Evolutionary conservation across 2,888 invertebrate species (phyloP).

Genomic region (Exocentrus adspersus): DNA sequence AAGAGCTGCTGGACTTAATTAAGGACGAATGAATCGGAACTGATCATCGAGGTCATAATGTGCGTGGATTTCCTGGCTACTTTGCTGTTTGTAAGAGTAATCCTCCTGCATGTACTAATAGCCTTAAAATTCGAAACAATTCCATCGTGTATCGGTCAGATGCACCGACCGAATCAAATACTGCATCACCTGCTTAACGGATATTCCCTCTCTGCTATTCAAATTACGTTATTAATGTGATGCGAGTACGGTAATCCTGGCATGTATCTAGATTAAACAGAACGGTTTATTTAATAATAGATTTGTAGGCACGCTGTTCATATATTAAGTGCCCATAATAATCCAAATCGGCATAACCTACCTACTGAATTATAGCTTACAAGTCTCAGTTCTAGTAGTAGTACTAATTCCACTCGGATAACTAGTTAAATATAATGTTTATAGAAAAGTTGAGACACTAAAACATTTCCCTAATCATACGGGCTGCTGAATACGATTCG

Average conservation of each 20-base stretch:
- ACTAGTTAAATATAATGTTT: not conserved
- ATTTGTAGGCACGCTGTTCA: too few species aligned
- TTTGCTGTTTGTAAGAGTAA: too few species aligned
- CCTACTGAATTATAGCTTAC: too few species aligned
- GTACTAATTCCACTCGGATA: not conserved
- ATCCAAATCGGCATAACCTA: too few species aligned
- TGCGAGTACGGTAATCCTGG: not conserved
- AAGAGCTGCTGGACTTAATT: too few species aligned
- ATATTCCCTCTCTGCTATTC: not conserved
- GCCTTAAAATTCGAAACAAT: not conserved
- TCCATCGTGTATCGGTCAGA: not conserved
- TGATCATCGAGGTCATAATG: too few species aligned
- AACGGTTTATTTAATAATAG: not conserved
- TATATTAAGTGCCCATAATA: not conserved
- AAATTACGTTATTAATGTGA: constrained; percentile 1
- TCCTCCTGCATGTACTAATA: too few species aligned
- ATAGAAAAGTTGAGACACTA: not conserved
- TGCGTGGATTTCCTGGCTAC: too few species aligned
- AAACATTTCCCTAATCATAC: not conserved
- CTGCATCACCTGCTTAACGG: constrained; percentile 1
- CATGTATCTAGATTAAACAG: not conserved
- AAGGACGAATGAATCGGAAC: too few species aligned
- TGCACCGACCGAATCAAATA: not conserved
- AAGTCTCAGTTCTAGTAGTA: too few species aligned
- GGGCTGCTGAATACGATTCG: not conserved